phyloP scores from a whole-genome alignment of 2,797 vertebrate species.

The Gila robusta region DNA sequence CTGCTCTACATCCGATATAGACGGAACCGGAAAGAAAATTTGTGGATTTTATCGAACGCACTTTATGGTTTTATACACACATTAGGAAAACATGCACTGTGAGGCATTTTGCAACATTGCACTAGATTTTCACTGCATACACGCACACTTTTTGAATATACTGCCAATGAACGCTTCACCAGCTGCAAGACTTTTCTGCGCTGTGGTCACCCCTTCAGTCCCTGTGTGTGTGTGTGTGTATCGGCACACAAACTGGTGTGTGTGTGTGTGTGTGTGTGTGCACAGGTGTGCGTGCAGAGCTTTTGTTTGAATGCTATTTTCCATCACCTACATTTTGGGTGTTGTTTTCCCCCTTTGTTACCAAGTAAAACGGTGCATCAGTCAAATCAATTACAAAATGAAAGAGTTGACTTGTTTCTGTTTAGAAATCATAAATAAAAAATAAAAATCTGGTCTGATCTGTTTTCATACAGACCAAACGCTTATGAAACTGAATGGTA shows the following conservation, averaged over 20 bases:
- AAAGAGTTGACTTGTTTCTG: background rate
- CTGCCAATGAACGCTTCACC: conserved; percentile 48
- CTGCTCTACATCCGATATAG: background rate
- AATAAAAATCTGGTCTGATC: background rate
- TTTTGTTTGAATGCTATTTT: conserved; percentile 41
- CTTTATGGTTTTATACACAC: background rate
- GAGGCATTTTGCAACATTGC: conserved; percentile 53
- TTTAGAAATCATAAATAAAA: background rate
- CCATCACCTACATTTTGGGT: conserved; percentile 22
- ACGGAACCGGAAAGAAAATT: background rate
- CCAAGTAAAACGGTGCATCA: background rate
- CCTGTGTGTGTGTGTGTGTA: conserved; percentile 26
- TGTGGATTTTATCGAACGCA: conserved; percentile 17
- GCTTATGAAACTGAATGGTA: background rate
- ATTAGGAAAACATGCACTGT: conserved; percentile 62
- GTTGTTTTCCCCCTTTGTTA: conserved; percentile 15
- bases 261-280: conserved; percentile 19
- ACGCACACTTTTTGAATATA: conserved; percentile 39
- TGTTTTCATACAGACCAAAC: background rate
- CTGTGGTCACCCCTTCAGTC: conserved; percentile 57
- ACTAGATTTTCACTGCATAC: conserved; percentile 56
- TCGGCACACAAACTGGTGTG: background rate
- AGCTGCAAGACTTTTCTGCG: conserved; percentile 58
- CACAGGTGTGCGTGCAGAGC: conserved; percentile 39
- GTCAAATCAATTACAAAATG: background rate